Conservation (phyloP, 2,888 invertebrate genomes). For the Julus scanicus region DNA sequence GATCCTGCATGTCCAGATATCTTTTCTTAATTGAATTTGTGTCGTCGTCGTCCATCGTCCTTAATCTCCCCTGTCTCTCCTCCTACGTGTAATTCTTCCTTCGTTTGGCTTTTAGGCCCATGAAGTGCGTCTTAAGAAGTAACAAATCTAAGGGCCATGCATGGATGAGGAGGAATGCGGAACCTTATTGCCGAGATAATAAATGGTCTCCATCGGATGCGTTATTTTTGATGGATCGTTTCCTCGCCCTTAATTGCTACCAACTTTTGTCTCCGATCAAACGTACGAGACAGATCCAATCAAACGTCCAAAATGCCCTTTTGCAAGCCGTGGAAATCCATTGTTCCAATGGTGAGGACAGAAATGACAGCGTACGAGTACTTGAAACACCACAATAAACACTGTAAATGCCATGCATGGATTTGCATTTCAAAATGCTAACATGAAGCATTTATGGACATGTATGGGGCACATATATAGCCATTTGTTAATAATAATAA, state of each 20-base stretch:
- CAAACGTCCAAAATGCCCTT: neutral
- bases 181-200: conserved; percentile 30
- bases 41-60: neutral
- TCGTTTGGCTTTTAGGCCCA: neutral
- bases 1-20: too few species aligned
- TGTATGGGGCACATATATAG: too few species aligned
- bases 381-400: too few species aligned
- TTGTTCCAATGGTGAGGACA: too few species aligned
- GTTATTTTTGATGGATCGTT: conserved; percentile 31
- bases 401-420: too few species aligned
- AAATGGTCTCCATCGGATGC: conserved; percentile 28
- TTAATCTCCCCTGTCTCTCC: neutral
- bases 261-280: neutral
- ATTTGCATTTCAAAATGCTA: too few species aligned
- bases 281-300: neutral
- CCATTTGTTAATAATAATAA: too few species aligned
- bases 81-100: neutral
- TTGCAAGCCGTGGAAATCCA: too few species aligned
- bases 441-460: too few species aligned
- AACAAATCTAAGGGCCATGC: neutral
- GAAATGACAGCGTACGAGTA: too few species aligned
- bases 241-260: conserved; percentile 27
- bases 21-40: neutral
- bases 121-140: neutral
- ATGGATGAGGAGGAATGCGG: conserved; percentile 22